Conservation (phyloP, 2,888 invertebrate species). For the Orgyia antiqua region DNA sequence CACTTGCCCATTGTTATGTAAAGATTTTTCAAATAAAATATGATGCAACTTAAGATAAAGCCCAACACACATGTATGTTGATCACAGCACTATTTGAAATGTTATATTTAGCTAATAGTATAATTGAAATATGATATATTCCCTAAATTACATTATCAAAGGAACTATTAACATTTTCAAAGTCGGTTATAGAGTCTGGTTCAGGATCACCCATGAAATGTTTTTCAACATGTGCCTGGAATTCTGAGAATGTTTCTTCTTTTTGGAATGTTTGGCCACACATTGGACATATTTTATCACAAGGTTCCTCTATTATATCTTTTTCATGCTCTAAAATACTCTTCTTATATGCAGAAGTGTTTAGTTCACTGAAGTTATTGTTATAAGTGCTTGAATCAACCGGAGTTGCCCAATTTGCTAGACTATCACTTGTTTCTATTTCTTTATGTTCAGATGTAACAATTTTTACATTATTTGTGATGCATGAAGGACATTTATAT, state of each 20-base stretch:
- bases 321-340: constrained; percentile 32
- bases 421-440: constrained; percentile 69
- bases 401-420: constrained; percentile 68
- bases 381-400: constrained; percentile 60
- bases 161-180: constrained; percentile 67
- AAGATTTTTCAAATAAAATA: too few relatives aligned
- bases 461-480: constrained; percentile 45
- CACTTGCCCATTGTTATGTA: too few relatives aligned
- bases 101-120: too few relatives aligned
- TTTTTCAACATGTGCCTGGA: constrained; percentile 86
- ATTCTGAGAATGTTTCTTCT: constrained; percentile 78
- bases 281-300: constrained; percentile 84
- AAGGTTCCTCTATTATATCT: constrained; percentile 33
- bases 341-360: constrained; percentile 47
- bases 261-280: constrained; percentile 82
- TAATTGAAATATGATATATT: too few relatives aligned
- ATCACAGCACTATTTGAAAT: too few relatives aligned
- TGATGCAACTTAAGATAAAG: too few relatives aligned
- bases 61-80: too few relatives aligned
- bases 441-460: constrained; percentile 62
- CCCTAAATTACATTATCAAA: constrained; percentile 56
- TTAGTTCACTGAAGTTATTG: constrained; percentile 40
- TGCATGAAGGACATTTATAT: constrained; percentile 60
- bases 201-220: constrained; percentile 83
- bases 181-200: constrained; percentile 70